Percentiles rank a stretch among this genome's conserved stretches.
phyloP scores from a whole-genome alignment of 2,888 invertebrate species.

The Heteromyza rotundicornis region DNA sequence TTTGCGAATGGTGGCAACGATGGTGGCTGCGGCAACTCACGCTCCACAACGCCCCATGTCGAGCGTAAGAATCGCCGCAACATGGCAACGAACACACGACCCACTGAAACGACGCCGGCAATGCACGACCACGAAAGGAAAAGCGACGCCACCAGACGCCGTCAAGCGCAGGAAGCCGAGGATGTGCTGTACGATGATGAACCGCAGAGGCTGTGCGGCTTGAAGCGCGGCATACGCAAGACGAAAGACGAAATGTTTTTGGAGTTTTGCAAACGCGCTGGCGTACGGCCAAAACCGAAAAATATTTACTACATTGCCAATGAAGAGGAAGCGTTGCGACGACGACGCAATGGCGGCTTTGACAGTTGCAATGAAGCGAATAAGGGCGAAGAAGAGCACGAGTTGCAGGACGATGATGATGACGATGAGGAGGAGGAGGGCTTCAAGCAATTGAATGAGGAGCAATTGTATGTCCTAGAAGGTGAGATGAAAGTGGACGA shows the following conservation, averaged over 20 bases:
- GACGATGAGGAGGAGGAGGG: slow-evolving; percentile 40
- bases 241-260: slow-evolving; percentile 61
- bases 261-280: slow-evolving; percentile 59
- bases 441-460: slow-evolving; percentile 46
- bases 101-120: slow-evolving; percentile 6
- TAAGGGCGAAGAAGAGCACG: background rate
- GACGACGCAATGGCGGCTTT: background rate
- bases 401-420: too few species aligned
- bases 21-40: background rate
- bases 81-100: slow-evolving; percentile 50
- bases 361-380: slow-evolving; percentile 6
- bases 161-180: slow-evolving; percentile 10
- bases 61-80: slow-evolving; percentile 43
- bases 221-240: slow-evolving; percentile 56
- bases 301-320: slow-evolving; percentile 60
- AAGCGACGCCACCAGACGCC: slow-evolving; percentile 23
- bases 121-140: slow-evolving; percentile 11
- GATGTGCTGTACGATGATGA: slow-evolving; percentile 33
- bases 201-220: slow-evolving; percentile 47
- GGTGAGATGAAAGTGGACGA: slow-evolving; percentile 46
- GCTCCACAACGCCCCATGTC: slow-evolving; percentile 19
- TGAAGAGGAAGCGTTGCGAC: slow-evolving; percentile 27
- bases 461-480: slow-evolving; percentile 49
- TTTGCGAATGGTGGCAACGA: background rate
- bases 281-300: slow-evolving; percentile 57